Evolutionary conservation across 2,797 vertebrate species (phyloP), one percentile per base, ranked within the genome.

Genomic region (Falco cherrug): DNA sequence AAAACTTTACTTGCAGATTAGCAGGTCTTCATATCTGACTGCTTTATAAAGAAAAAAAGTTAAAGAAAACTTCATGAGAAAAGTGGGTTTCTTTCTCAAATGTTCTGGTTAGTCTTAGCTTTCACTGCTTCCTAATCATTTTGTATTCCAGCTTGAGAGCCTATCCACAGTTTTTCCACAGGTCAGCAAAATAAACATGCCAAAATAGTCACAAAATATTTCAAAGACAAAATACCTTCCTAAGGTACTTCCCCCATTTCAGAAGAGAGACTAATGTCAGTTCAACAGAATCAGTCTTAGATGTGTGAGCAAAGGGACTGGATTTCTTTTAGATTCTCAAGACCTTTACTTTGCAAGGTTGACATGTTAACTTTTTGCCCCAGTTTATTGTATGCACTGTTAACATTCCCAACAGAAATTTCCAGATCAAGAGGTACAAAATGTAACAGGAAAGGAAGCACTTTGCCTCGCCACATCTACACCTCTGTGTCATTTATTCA

Each of bases 351-450:
- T 76, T 76, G 19, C 70, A 53, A 48, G 11, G 28, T 3, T 91
- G 77, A 70, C 84, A 43, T 33, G 48, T 31, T 73, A 87, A 82
- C 21, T 57, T 84, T 82, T 95, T 87, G 20, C 43, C 45, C n/a
- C 43, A 47, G 25, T 79, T 90, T 93, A 63, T 39, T 39, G 64
- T 39, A 76, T 20, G 24, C 28, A 37, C 29, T 51, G 33, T 69
- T 84, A 70, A 41, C 15, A 31, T 88, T 84, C 51, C 31, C 43
- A 70, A 25, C 16, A 54, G 74, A 48, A 59, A 59, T 69, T 63
- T 84, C 75, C 88, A 73, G 59, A 93, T 91, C 51, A 88, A 93
- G 93, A 79, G 26, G 22, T 70, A 79, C 7, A 90, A 90, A 84
- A 67, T 22, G 13, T 31, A 74, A 79, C 84, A 83, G 9, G 25